Evolutionary conservation across 2,797 vertebrate genomes (phyloP).

Genomic region (Acrossocheilus wenchowensis): DNA sequence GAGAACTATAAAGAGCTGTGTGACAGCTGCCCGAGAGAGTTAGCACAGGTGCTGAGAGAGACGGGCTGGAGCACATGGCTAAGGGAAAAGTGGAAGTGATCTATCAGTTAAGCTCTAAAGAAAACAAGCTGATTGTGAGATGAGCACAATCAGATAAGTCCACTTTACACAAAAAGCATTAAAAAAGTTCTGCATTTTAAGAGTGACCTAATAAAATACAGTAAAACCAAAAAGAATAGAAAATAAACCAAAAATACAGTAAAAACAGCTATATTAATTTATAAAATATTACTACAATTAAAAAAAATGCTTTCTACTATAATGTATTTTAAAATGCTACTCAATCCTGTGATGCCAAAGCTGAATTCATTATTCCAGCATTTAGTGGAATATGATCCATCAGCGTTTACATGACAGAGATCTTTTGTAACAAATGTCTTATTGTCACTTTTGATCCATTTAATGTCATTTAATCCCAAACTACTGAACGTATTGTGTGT

Average conservation of each 20-base stretch:
- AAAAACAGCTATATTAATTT: not conserved
- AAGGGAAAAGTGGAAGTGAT: constrained; percentile 38
- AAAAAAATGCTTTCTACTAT: not conserved
- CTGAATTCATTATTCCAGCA: not conserved
- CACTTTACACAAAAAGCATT: not conserved
- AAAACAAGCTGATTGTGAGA: not conserved
- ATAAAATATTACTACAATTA: not conserved
- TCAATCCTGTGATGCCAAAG: not conserved
- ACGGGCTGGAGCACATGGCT: constrained; percentile 36
- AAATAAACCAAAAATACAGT: not conserved
- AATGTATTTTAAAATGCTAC: not conserved
- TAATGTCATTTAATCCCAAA: too few species aligned
- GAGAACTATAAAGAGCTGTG: constrained; percentile 62
- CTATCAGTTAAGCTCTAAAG: not conserved
- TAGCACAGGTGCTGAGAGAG: constrained; percentile 68
- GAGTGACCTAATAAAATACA: too few species aligned
- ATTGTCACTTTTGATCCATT: not conserved
- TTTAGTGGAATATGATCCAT: not conserved
- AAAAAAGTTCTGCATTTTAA: not conserved
- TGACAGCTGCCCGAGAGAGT: constrained; percentile 71
- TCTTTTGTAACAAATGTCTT: not conserved
- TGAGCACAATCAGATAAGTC: not conserved
- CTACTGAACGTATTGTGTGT: not conserved
- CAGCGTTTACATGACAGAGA: not conserved
- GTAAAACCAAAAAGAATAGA: too few species aligned